A percentile compares a stretch with the other conserved stretches of the same genome.
Conservation (phyloP, 2,888 invertebrate species). For the Eurois occulta region DNA sequence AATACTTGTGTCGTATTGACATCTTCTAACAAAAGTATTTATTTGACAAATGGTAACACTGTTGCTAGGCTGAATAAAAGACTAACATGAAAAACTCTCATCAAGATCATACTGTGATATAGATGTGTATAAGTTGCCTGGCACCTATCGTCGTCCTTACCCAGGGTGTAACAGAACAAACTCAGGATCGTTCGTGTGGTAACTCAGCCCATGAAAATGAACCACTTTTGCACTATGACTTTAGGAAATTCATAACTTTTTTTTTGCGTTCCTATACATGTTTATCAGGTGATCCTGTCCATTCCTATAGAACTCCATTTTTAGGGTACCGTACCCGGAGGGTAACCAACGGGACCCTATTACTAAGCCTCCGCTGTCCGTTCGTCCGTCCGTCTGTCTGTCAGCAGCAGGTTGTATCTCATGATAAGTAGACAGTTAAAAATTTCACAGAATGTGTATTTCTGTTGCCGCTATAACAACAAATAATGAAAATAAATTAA, state of each 20-base stretch:
- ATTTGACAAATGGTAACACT: neutral
- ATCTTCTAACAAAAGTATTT: neutral
- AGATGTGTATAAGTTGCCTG: neutral
- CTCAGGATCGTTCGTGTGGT: neutral
- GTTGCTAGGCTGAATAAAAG: neutral
- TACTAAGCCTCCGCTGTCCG: no score
- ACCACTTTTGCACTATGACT: neutral
- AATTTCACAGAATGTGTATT: no score
- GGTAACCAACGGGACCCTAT: no score
- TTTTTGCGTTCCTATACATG: neutral
- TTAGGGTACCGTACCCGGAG: no score
- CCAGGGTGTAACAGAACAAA: neutral
- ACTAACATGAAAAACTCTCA: neutral
- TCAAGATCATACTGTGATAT: neutral
- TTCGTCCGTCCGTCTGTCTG: no score
- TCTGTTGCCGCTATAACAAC: no score
- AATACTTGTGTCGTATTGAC: slow-evolving; percentile 12
- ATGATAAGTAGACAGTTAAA: no score
- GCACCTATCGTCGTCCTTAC: neutral
- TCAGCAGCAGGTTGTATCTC: no score
- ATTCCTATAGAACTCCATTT: neutral
- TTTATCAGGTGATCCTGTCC: neutral
- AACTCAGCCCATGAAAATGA: neutral
- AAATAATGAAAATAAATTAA: no score
- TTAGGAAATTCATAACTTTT: neutral